Base-by-base conservation (phyloP, 2,113 vertebrate species). In the Trogon melanurus region DNA sequence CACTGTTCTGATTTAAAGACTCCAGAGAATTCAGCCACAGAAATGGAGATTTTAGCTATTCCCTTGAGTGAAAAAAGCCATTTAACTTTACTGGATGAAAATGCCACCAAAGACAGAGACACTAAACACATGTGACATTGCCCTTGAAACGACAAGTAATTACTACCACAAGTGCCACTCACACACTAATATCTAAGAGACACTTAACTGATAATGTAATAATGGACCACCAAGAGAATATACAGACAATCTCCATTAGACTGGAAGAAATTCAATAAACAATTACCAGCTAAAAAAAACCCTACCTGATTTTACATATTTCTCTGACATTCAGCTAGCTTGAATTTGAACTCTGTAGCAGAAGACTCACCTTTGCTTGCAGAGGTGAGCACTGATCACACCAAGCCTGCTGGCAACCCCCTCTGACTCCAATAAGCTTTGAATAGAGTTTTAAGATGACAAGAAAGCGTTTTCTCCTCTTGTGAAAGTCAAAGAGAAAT, bases 101-200 rank as follows among this genome's bases (percentile, higher is more conserved):
- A 89, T 81, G 36, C 18, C 67, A 95, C 75, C 47, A 93, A 76
- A 93, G 79, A 80, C 85, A 91, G 96, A 94, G 81, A 95, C 5
- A 44, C 41, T 93, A 97, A 95, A 82, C 47, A 74, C 48, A 74
- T 79, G 36, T 71, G 62, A 83, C 85, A 60, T 17, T 93, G 95
- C 66, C 94, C 92, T 96, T 91, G 65, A 90, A 97, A 94, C 9
- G 22, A 94, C 48, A 88, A 88, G 85, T 94, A 94, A 97, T 97
- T 97, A 93, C 88, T 91, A 90, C 83, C 57, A 86, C 51, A 89
- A 97, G 54, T 85, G 86, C 51, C 74, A 86, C 51, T 95, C 91
- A 80, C 41, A 44, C 65, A 62, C 50, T 91, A 95, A 96, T 92
- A 88, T 64, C 57, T 88, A 88, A 89, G 93, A 76, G 65, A 89